Conservation (phyloP, 2,113 vertebrate genomes). For the Oreotrochilus melanogaster region DNA sequence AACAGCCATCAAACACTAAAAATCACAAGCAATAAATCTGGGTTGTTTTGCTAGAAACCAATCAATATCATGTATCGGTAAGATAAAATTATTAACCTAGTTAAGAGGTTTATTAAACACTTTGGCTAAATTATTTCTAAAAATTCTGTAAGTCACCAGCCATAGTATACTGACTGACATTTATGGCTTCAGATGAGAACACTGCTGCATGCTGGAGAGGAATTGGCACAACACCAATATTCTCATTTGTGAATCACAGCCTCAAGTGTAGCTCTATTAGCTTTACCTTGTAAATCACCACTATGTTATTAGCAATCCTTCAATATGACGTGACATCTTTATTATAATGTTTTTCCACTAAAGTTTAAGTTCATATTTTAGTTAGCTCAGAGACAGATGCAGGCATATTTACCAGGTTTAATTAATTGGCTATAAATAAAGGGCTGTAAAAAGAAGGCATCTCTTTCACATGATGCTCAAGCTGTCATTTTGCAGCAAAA, state of each 20-base stretch:
- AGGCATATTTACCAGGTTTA: conserved; percentile 47
- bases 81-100: not conserved
- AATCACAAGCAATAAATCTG: not conserved
- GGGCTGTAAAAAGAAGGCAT: not conserved
- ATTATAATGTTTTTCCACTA: conserved; percentile 63
- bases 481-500: conserved; percentile 43
- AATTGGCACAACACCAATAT: conserved; percentile 20
- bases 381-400: conserved; percentile 42
- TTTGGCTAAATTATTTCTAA: not conserved
- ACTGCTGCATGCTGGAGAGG: not conserved
- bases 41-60: not conserved
- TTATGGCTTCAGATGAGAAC: conserved; percentile 12
- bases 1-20: not conserved
- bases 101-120: conserved; percentile 1
- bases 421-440: conserved; percentile 69
- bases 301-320: conserved; percentile 59
- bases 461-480: not conserved
- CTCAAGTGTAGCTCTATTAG: conserved; percentile 27
- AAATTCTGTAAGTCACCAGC: not conserved
- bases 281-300: conserved; percentile 56
- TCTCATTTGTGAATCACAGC: conserved; percentile 56
- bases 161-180: conserved; percentile 27
- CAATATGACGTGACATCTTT: conserved; percentile 59
- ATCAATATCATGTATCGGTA: not conserved
- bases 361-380: conserved; percentile 71